phyloP scores from a whole-genome alignment of 2,113 vertebrate genomes.

The Microtus montanus region DNA sequence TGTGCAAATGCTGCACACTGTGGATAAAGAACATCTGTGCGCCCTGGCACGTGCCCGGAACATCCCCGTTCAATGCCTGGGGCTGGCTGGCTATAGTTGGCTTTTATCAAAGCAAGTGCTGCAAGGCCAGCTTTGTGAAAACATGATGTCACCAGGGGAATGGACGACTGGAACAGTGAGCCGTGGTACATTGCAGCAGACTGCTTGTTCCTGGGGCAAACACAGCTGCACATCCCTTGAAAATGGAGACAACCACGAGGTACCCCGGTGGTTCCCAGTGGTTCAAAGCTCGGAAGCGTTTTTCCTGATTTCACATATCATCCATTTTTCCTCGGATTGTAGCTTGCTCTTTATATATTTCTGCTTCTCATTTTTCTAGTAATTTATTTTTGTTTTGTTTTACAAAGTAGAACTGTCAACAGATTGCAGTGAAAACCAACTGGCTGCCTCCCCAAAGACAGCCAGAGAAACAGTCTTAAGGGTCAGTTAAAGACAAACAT shows the following conservation, averaged over 20 bases:
- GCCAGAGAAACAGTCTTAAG: not conserved
- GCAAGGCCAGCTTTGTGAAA: not conserved
- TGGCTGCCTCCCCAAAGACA: not conserved
- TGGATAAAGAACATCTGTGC: not conserved
- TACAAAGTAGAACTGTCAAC: not conserved
- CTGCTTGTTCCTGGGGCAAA: not conserved
- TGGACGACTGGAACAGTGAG: rapidly evolving
- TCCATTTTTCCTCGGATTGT: not conserved
- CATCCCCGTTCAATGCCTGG: not conserved
- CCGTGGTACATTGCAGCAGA: rapidly evolving
- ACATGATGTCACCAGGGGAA: no score
- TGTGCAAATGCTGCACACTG: not conserved
- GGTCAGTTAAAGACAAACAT: not conserved
- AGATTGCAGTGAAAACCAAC: not conserved
- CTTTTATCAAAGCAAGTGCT: not conserved
- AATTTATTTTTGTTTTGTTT: not conserved
- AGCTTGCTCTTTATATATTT: not conserved
- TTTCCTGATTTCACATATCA: rapidly evolving
- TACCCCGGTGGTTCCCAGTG: no score
- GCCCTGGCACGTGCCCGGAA: not conserved
- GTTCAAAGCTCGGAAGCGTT: not conserved
- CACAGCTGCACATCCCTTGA: not conserved
- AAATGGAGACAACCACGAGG: not conserved
- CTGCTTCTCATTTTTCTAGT: not conserved
- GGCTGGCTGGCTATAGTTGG: not conserved